Base-by-base conservation (phyloP, 2,888 invertebrate genomes). In the Leptura quadrifasciata region DNA sequence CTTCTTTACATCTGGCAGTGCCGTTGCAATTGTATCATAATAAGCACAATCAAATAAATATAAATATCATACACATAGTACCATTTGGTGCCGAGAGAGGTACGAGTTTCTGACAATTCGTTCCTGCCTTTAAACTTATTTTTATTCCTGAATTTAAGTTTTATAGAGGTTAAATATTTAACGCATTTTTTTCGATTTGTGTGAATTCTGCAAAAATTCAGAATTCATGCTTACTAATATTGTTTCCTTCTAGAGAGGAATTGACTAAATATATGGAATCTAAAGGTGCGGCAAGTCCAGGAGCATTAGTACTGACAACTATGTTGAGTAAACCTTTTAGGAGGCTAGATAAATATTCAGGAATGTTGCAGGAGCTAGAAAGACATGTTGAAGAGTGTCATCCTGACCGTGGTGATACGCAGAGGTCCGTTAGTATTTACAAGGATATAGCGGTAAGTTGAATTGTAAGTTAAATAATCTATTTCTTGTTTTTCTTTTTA, bases 301-400 rank as follows among this genome's bases (percentile, higher is more conserved):
- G 98, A 15, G 93, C 98, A 75, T 91, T 98, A 85, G 96, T 96
- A 9, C 90, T 99, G 77, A 98, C 98, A 0, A 96, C 97, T 15
- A 96, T 97, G 12, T 91, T 99, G 57, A 98, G 98, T 75, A 96
- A 97, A 89, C 98, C 99, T 0, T 98, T 99, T 89, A 93, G 98
- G 57, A 93, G 98, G 60, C 91, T 99, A 76, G 98, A 98, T 85
- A 98, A 97, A 89, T 99, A 99, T 90, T 95, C 97, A 0, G 95
- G 95, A 3, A 95, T 96, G 93, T 90, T 99, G 68, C 98, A 98
- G 88, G 99, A 99, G 88, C 90, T 99, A 77, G 98, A 98, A 83
- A 91, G 98, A 76, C 98, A 98, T 87, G 95, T 98, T 72, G 98
- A 98, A 88, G 98, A 98, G 88, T 95, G 95, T 81, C 98, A 99